Conservation (phyloP, 2,888 invertebrate species). For the Strigamia maritima region DNA sequence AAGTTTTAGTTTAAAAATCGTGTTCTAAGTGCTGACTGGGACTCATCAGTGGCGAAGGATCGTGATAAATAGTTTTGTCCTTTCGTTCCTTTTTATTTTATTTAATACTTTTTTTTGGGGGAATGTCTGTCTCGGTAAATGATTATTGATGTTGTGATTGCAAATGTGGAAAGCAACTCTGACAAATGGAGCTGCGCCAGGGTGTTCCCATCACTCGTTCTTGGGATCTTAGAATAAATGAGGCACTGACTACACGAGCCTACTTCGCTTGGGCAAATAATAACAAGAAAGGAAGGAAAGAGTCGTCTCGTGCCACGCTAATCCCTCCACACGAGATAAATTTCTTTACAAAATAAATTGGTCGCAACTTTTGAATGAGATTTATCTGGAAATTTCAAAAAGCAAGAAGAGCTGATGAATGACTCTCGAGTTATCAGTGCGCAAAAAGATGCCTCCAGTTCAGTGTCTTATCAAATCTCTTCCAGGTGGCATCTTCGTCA, state of each 20-base stretch:
- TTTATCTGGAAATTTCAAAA: conserved; percentile 35
- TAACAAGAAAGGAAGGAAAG: conserved; percentile 35
- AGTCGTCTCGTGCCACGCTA: conserved; percentile 35
- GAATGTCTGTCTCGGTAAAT: conserved; percentile 7
- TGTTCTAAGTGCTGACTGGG: not conserved
- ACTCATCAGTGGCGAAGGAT: conserved; percentile 16
- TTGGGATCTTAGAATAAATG: conserved; percentile 32
- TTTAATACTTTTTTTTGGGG: not conserved
- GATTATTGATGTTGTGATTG: conserved; percentile 32
- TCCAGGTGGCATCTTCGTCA: conserved; percentile 31
- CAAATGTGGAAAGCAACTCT: conserved; percentile 31
- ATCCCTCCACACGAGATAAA: conserved; percentile 37
- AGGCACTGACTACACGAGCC: conserved; percentile 34
- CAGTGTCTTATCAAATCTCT: conserved; percentile 33
- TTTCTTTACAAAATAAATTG: conserved; percentile 37
- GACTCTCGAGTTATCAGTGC: conserved; percentile 25
- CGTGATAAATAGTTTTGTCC: conserved; percentile 15
- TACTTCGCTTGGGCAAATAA: conserved; percentile 31
- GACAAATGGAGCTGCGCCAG: conserved; percentile 31
- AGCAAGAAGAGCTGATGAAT: conserved; percentile 25
- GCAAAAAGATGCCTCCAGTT: conserved; percentile 30
- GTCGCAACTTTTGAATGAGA: conserved; percentile 37
- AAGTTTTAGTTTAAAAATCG: not conserved
- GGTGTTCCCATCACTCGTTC: conserved; percentile 37
- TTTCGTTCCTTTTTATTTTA: not conserved